phyloP scores from a whole-genome alignment of 2,797 vertebrate species.

The Pseudochirops cupreus region DNA sequence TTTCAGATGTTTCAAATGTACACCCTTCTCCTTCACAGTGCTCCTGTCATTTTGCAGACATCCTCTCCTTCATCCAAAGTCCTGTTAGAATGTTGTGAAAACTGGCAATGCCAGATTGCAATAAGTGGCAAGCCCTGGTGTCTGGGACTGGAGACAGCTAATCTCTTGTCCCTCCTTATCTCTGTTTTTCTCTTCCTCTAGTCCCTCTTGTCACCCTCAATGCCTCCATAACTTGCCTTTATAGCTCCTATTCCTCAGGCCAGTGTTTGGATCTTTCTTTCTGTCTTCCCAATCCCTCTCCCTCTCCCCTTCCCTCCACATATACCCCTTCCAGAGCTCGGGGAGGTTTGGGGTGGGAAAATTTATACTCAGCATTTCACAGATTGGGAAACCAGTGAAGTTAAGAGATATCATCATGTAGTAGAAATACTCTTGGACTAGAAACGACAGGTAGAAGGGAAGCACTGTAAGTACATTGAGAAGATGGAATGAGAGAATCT shows the following conservation, averaged over 20 bases:
- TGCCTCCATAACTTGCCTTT: neutral
- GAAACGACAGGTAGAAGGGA: neutral
- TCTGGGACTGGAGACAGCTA: neutral
- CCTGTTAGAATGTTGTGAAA: neutral
- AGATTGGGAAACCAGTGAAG: neutral
- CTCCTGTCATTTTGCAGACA: neutral
- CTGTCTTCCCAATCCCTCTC: no score
- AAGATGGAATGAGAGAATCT: constrained; percentile 6
- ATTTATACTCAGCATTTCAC: neutral
- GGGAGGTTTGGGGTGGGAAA: neutral
- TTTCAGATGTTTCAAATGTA: neutral
- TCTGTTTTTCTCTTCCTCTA: neutral
- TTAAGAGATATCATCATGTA: neutral
- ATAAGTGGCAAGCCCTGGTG: neutral
- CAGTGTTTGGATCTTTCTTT: neutral
- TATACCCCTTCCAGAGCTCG: neutral
- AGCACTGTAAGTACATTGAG: neutral
- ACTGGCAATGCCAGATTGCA: neutral
- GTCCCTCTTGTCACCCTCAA: neutral
- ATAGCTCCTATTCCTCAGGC: no score
- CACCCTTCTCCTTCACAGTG: neutral
- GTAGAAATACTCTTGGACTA: neutral
- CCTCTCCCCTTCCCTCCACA: no score
- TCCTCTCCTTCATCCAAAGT: neutral
- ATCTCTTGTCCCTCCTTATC: neutral